phyloP scores from a whole-genome alignment of 2,113 vertebrate species.

The Zeus faber region DNA sequence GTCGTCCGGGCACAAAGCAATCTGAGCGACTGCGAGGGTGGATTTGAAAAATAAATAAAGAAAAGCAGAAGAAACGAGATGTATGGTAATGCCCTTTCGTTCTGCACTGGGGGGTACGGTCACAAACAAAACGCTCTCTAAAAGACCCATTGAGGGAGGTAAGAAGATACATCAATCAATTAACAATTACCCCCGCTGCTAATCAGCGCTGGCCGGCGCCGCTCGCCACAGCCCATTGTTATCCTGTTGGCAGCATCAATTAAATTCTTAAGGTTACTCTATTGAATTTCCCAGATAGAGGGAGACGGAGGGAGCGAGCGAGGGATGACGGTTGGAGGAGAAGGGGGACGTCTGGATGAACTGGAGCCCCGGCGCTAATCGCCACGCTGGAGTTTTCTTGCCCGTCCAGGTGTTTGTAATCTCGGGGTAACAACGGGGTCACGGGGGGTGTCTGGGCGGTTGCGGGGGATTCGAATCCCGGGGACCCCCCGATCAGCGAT shows the following conservation, averaged over 20 bases:
- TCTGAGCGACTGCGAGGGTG: background rate
- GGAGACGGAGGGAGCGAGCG: slow-evolving; percentile 21
- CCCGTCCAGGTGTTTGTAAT: too few relatives aligned
- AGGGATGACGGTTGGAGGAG: slow-evolving; percentile 57
- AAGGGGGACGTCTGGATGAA: too few relatives aligned
- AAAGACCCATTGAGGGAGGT: slow-evolving; percentile 67
- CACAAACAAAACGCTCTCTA: slow-evolving; percentile 72
- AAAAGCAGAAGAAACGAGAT: slow-evolving; percentile 33
- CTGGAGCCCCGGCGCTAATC: too few relatives aligned
- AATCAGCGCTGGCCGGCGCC: slow-evolving; percentile 77
- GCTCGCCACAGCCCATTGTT: slow-evolving; percentile 60
- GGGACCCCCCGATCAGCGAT: too few relatives aligned
- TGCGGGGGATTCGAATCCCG: too few relatives aligned
- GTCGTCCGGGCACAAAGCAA: background rate
- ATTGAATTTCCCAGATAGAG: slow-evolving; percentile 80
- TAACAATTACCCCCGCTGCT: slow-evolving; percentile 81
- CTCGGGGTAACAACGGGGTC: too few relatives aligned
- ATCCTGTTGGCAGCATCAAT: slow-evolving; percentile 77
- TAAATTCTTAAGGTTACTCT: slow-evolving; percentile 84
- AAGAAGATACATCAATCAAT: slow-evolving; percentile 79
- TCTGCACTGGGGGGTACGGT: slow-evolving; percentile 40
- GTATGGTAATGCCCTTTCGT: slow-evolving; percentile 73
- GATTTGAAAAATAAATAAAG: background rate
- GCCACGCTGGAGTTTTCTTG: too few relatives aligned
- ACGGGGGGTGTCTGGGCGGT: too few relatives aligned